Conservation (phyloP, 2,113 vertebrate genomes). For the Spermophilus dauricus region DNA sequence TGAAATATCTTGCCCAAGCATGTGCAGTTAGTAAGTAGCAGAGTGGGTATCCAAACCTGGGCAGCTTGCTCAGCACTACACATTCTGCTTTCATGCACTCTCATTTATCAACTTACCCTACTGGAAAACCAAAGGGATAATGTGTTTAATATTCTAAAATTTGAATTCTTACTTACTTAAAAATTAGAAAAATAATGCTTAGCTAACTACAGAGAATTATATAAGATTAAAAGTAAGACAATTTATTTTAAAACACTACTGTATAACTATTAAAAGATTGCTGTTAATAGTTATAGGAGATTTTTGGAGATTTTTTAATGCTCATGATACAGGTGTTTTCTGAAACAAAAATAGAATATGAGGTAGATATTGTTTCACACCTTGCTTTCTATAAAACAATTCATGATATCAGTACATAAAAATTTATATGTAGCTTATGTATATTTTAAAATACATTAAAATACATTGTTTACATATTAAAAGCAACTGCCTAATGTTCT, state of each 20-base stretch:
- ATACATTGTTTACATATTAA: background rate
- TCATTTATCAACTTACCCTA: background rate
- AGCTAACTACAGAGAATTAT: background rate
- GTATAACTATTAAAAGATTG: background rate
- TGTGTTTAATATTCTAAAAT: background rate
- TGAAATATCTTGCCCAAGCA: background rate
- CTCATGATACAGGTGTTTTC: background rate
- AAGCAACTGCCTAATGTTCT: background rate
- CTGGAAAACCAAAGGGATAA: background rate
- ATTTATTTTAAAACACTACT: background rate
- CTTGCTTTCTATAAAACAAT: background rate
- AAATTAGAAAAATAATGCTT: background rate
- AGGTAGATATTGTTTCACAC: background rate
- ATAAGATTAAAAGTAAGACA: conserved; percentile 13
- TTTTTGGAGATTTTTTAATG: background rate
- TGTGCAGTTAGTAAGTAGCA: background rate
- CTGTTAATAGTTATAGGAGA: background rate
- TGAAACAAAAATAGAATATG: background rate
- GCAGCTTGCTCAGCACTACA: background rate
- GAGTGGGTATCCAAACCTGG: background rate
- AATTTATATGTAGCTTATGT: background rate
- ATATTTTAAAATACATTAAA: no score
- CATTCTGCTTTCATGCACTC: background rate
- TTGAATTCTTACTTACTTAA: background rate
- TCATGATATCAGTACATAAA: background rate